phyloP scores from a whole-genome alignment of 1,140 invertebrate genomes.

The Bombyx mandarina region DNA sequence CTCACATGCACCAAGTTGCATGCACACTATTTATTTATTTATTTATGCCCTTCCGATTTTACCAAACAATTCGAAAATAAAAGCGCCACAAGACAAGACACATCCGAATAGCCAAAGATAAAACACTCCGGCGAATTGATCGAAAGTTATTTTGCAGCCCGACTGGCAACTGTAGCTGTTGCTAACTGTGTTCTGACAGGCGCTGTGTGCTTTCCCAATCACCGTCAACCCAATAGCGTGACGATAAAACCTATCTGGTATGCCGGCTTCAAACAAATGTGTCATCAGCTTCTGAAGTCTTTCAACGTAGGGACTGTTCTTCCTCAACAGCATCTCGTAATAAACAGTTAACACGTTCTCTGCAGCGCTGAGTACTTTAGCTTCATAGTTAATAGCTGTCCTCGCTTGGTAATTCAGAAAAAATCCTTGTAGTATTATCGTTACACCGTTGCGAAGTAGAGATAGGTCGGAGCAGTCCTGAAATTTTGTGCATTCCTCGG shows the following conservation, averaged over 20 bases:
- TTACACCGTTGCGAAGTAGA: slow-evolving; percentile 31
- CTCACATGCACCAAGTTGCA: too few species aligned
- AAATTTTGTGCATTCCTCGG: slow-evolving; percentile 32
- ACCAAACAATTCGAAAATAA: slow-evolving; percentile 28
- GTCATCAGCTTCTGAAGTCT: slow-evolving; percentile 24
- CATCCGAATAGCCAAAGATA: slow-evolving; percentile 41
- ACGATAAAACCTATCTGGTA: slow-evolving; percentile 32
- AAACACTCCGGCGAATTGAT: slow-evolving; percentile 32
- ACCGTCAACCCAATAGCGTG: slow-evolving; percentile 40
- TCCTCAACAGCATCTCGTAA: slow-evolving; percentile 51
- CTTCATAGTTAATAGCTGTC: slow-evolving; percentile 39
- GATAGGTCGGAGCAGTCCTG: slow-evolving; percentile 29
- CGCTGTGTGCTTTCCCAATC: slow-evolving; percentile 29
- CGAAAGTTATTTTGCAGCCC: slow-evolving; percentile 30
- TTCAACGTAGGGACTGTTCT: slow-evolving; percentile 22
- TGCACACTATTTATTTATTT: too few species aligned
- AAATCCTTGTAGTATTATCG: slow-evolving; percentile 25
- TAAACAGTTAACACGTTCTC: slow-evolving; percentile 39
- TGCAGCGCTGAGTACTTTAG: slow-evolving; percentile 28
- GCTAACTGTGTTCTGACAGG: slow-evolving; percentile 32
- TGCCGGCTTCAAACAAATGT: slow-evolving; percentile 45
- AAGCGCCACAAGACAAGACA: slow-evolving; percentile 21
- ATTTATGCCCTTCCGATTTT: slow-evolving; percentile 5
- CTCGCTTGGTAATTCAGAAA: slow-evolving; percentile 28
- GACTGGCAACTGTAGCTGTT: slow-evolving; percentile 42